Evolutionary conservation across 2,113 vertebrate species (phyloP).

Genomic region (Crotalus tigris): DNA sequence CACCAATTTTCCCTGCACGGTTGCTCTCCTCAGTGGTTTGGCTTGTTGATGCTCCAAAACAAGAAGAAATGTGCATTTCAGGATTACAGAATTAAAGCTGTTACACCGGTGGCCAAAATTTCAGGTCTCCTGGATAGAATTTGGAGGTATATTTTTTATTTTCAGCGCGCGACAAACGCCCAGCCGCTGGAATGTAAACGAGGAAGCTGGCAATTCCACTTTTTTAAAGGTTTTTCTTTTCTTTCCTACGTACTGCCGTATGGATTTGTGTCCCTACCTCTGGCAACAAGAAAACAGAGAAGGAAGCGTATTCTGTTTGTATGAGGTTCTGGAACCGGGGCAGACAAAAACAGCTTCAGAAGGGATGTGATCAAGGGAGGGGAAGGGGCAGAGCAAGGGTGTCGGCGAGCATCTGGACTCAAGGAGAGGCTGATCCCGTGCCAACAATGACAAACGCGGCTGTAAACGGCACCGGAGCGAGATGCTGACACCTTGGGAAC

Average conservation of each 20-base stretch:
- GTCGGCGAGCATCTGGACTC: slow-evolving; percentile 47
- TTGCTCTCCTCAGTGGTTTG: background rate
- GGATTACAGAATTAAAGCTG: background rate
- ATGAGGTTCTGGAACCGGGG: slow-evolving; percentile 10
- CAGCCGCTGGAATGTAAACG: background rate
- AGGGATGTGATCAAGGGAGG: background rate
- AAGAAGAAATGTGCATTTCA: background rate
- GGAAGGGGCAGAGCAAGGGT: background rate
- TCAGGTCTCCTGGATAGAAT: too few relatives aligned
- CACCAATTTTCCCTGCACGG: background rate
- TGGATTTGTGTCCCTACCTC: background rate
- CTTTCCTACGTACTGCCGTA: background rate
- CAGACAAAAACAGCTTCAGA: background rate
- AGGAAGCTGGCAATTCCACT: background rate
- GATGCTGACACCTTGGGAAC: slow-evolving; percentile 64
- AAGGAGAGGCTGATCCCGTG: slow-evolving; percentile 58
- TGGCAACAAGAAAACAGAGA: slow-evolving; percentile 15
- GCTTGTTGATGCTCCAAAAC: background rate
- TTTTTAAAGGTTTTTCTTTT: background rate
- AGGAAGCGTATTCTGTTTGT: slow-evolving; percentile 22
- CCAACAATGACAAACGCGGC: slow-evolving; percentile 59
- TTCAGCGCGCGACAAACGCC: background rate
- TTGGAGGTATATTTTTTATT: background rate
- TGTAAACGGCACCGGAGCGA: slow-evolving; percentile 67
- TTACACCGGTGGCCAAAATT: background rate